These are phyloP conservation scores for Oreocharis arfaki DNA, from an alignment of 2,113 vertebrate genomes.

Conservation along the genomic window DNA sequence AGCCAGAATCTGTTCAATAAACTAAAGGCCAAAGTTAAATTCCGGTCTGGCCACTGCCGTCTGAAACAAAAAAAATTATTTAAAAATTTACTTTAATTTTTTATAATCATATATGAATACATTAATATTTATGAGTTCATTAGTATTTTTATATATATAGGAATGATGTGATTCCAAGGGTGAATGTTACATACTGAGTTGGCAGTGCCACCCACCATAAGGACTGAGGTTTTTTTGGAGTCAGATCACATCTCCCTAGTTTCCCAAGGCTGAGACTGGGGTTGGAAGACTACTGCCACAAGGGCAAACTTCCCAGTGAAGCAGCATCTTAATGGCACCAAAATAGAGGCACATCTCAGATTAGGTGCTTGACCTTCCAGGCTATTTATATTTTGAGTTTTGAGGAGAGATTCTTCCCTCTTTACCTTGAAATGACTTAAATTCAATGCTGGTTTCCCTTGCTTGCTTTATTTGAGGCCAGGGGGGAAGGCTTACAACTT, in stretches of 20 bases:
- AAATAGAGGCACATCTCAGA: neutral
- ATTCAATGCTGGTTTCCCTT: neutral
- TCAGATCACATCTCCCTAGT: neutral
- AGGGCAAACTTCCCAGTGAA: neutral
- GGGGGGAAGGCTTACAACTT: neutral
- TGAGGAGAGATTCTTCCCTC: neutral
- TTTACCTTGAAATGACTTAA: neutral
- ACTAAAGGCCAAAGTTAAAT: neutral
- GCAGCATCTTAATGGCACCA: neutral
- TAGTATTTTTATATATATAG: neutral
- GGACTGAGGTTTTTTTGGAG: neutral
- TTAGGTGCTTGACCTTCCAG: neutral
- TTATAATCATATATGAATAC: fast-evolving
- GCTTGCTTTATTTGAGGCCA: neutral
- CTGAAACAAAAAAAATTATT: neutral
- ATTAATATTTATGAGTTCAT: neutral
- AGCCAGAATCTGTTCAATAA: neutral
- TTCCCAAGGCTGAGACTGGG: neutral
- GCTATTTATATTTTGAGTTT: neutral
- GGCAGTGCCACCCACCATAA: neutral
- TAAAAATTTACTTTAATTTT: neutral
- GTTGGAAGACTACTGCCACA: fast-evolving
- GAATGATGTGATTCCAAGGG: neutral
- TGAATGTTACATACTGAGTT: neutral
- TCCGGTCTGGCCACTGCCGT: neutral